Percentiles rank a stretch among this genome's conserved stretches.
Evolutionary conservation across 2,888 invertebrate genomes (phyloP).

Genomic region (Capitulum mitella): DNA sequence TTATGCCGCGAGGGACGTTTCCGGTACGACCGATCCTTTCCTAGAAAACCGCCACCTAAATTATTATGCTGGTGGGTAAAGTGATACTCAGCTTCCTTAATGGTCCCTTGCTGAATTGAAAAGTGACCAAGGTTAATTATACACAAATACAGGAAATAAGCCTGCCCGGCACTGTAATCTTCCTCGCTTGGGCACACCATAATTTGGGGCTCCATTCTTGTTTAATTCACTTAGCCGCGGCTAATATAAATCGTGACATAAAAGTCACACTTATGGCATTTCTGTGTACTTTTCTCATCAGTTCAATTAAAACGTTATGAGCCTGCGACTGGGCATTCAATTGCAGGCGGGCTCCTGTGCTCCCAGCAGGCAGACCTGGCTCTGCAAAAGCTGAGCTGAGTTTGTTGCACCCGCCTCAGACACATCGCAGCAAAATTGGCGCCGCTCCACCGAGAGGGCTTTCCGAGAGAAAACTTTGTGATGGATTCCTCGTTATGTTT

Average conservation of each 20-base stretch:
- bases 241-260: not conserved
- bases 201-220: not conserved
- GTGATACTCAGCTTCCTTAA: not conserved
- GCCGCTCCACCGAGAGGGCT: not conserved
- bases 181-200: not conserved
- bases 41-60: not conserved
- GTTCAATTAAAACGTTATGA: not conserved
- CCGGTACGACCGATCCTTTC: not conserved
- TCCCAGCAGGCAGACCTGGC: too few species aligned
- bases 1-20: too few species aligned
- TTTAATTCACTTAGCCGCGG: not conserved
- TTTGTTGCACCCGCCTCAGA: too few species aligned
- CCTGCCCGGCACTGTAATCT: not conserved
- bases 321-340: not conserved
- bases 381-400: too few species aligned
- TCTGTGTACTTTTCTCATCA: not conserved
- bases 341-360: too few species aligned
- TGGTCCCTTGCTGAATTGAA: not conserved
- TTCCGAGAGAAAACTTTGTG: not conserved
- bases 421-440: not conserved
- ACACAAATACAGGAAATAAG: slow-evolving; percentile 1
- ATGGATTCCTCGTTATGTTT: not conserved
- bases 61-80: not conserved
- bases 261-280: not conserved
- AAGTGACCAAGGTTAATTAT: not conserved